phyloP scores from a whole-genome alignment of 2,888 invertebrate genomes.

The Junonia oenone region DNA sequence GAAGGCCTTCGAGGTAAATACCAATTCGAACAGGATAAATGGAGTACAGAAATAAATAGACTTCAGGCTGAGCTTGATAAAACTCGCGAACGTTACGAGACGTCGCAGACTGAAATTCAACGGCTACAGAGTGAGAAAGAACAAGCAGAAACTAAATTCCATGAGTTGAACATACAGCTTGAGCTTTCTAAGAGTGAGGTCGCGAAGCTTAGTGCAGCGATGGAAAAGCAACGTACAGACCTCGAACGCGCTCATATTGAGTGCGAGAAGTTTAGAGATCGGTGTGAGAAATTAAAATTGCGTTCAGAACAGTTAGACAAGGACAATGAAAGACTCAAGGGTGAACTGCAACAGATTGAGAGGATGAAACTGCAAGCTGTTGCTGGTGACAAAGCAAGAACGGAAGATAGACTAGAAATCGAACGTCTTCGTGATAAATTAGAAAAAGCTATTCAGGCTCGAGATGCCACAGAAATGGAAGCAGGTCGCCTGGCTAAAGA shows the following conservation, averaged over 20 bases:
- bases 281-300: slow-evolving; percentile 90
- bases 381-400: slow-evolving; percentile 82
- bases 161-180: slow-evolving; percentile 89
- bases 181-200: slow-evolving; percentile 90
- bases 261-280: slow-evolving; percentile 91
- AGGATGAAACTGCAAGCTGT: slow-evolving; percentile 85
- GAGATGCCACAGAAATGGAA: slow-evolving; percentile 91
- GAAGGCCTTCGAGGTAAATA: slow-evolving; percentile 85
- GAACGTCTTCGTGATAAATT: slow-evolving; percentile 91
- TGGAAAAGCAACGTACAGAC: slow-evolving; percentile 90
- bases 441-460: slow-evolving; percentile 89
- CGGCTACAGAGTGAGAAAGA: slow-evolving; percentile 82
- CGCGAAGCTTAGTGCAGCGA: slow-evolving; percentile 84
- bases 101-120: slow-evolving; percentile 86
- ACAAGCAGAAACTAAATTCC: slow-evolving; percentile 84
- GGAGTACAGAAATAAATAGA: slow-evolving; percentile 84
- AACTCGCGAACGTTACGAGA: slow-evolving; percentile 87
- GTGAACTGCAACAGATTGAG: slow-evolving; percentile 83
- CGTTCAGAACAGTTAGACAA: slow-evolving; percentile 85
- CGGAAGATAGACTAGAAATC: slow-evolving; percentile 87
- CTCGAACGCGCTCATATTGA: slow-evolving; percentile 92
- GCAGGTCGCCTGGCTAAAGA: slow-evolving; percentile 91
- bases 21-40: slow-evolving; percentile 79
- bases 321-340: slow-evolving; percentile 71
- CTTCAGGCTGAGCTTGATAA: slow-evolving; percentile 87